phyloP scores from a whole-genome alignment of 2,797 vertebrate species.

The Macrochelys suwanniensis region DNA sequence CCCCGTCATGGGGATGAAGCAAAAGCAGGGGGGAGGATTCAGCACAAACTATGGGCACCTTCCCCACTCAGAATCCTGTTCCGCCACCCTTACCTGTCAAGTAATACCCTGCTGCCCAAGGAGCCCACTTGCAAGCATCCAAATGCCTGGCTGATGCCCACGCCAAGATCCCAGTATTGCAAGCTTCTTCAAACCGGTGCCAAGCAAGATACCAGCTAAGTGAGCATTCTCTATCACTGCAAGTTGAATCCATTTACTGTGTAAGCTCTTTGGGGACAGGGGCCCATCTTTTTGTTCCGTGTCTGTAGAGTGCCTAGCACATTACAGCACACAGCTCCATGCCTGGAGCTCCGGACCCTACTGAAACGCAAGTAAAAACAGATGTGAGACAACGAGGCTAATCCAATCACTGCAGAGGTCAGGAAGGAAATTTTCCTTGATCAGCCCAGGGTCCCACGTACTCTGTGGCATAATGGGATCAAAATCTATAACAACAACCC shows the following conservation, averaged over 20 bases:
- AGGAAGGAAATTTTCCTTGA: neutral
- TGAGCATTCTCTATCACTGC: neutral
- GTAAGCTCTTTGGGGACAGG: neutral
- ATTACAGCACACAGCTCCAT: neutral
- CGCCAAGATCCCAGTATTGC: neutral
- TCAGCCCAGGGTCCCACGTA: accelerated
- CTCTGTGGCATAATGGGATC: neutral
- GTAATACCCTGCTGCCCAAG: neutral
- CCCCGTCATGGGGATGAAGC: neutral
- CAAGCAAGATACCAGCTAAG: too few relatives aligned
- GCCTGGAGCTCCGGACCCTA: neutral
- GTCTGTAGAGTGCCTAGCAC: neutral
- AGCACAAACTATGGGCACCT: accelerated
- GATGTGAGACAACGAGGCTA: neutral
- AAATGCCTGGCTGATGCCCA: neutral
- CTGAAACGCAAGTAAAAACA: neutral
- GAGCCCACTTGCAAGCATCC: neutral
- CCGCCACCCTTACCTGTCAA: neutral
- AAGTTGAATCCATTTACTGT: neutral
- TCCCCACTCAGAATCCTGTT: neutral
- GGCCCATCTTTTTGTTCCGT: neutral
- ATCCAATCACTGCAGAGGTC: neutral
- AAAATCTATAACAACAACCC: neutral
- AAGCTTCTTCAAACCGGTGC: neutral
- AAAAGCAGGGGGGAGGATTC: neutral